A percentile compares a stretch with the other conserved stretches of the same genome.
Conservation (phyloP, 2,888 invertebrate genomes). For the Agelastica alni region DNA sequence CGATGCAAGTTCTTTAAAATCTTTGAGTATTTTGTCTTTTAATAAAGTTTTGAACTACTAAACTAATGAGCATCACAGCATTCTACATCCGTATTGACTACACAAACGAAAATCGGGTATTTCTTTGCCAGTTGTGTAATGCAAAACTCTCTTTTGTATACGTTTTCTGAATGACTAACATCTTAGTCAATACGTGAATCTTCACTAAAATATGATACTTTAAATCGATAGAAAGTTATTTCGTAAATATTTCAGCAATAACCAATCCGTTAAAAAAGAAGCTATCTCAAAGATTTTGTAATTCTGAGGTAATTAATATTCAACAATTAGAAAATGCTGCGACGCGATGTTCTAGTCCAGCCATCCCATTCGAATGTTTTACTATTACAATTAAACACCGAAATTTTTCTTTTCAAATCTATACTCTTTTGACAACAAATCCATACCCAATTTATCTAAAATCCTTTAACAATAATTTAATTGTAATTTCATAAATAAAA, state of each 20-base stretch:
- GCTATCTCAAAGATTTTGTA: slow-evolving; percentile 7
- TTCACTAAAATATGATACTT: background rate
- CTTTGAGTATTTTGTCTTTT: too few species aligned
- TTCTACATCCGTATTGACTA: slow-evolving; percentile 9
- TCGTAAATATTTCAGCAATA: slow-evolving; percentile 1
- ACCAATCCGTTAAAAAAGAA: slow-evolving; percentile 10
- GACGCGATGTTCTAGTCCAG: too few species aligned
- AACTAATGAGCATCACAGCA: background rate
- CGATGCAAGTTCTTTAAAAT: too few species aligned
- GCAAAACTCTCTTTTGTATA: slow-evolving; percentile 15
- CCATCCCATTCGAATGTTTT: too few species aligned
- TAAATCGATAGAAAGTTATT: slow-evolving; percentile 19
- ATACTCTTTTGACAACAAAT: too few species aligned
- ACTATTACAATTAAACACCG: too few species aligned
- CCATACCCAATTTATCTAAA: too few species aligned
- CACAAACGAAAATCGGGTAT: slow-evolving; percentile 7
- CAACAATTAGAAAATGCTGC: too few species aligned
- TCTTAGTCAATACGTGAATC: slow-evolving; percentile 9
- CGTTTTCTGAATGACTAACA: slow-evolving; percentile 15
- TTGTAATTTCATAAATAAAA: too few species aligned
- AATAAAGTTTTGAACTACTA: too few species aligned
- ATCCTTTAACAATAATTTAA: too few species aligned
- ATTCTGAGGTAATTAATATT: slow-evolving; percentile 7
- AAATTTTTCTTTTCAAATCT: too few species aligned
- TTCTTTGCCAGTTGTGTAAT: slow-evolving; percentile 19